Conservation (phyloP, 1,140 invertebrate genomes). For the Holcopasites calliopsidis region DNA sequence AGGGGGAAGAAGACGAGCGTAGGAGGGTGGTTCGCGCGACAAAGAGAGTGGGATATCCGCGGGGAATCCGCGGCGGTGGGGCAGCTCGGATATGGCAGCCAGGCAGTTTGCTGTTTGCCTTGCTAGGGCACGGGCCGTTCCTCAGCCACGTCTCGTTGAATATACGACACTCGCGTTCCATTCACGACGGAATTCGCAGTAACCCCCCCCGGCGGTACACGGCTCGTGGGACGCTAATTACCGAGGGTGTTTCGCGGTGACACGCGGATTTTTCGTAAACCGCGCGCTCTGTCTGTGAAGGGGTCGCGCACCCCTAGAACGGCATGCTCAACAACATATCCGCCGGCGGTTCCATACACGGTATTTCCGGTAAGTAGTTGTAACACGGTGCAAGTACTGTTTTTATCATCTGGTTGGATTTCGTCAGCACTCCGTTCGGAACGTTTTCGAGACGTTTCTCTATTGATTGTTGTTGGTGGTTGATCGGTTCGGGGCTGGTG, state of each 20-base stretch:
- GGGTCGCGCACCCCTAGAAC: conserved; percentile 75
- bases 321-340: conserved; percentile 80
- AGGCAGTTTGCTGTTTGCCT: conserved; percentile 78
- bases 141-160: conserved; percentile 36
- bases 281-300: conserved; percentile 61
- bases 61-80: conserved; percentile 63
- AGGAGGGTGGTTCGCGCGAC: conserved; percentile 35
- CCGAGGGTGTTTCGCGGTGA: conserved; percentile 54
- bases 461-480: not conserved
- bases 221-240: conserved; percentile 17
- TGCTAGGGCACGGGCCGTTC: conserved; percentile 74
- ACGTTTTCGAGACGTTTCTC: not conserved
- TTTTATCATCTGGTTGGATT: too few relatives aligned
- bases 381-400: not conserved
- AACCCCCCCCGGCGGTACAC: too few relatives aligned
- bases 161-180: too few relatives aligned
- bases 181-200: too few relatives aligned
- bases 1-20: conserved; percentile 35
- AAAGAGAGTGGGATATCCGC: conserved; percentile 42
- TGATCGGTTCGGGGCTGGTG: not conserved
- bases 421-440: not conserved
- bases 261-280: conserved; percentile 51
- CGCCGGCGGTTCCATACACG: conserved; percentile 77
- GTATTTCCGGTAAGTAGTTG: conserved; percentile 77
- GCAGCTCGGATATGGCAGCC: conserved; percentile 75